phyloP scores from a whole-genome alignment of 2,888 invertebrate species.

The Girardia tigrina region DNA sequence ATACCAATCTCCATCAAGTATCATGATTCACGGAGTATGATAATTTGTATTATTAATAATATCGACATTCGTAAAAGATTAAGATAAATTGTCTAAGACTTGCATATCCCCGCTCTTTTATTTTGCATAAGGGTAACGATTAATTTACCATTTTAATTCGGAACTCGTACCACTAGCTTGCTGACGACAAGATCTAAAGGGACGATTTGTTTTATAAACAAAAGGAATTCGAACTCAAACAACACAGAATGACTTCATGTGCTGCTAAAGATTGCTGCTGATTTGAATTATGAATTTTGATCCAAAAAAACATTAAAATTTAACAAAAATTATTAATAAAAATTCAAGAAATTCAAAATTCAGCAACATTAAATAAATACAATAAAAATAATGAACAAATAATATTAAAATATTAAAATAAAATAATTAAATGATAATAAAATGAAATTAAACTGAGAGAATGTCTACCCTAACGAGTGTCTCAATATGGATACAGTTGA shows the following conservation, averaged over 20 bases:
- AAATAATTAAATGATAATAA: background rate
- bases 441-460: background rate
- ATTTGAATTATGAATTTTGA: conserved; percentile 3
- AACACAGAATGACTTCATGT: conserved; percentile 23
- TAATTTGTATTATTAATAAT: no score
- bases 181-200: conserved; percentile 32
- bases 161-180: conserved; percentile 27
- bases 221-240: no score
- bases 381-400: background rate
- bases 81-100: no score
- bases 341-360: conserved; percentile 15
- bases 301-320: background rate
- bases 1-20: no score
- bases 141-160: conserved; percentile 35
- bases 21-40: no score
- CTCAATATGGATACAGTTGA: background rate
- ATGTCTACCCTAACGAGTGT: background rate
- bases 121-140: background rate
- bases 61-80: no score
- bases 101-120: no score
- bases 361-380: background rate
- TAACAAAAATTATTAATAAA: background rate
- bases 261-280: conserved; percentile 16
- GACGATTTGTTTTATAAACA: no score
- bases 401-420: background rate